Percentiles rank a stretch among this genome's conserved stretches.
Conservation (phyloP, 2,888 invertebrate species). For the Sphaerophoria rueppellii region DNA sequence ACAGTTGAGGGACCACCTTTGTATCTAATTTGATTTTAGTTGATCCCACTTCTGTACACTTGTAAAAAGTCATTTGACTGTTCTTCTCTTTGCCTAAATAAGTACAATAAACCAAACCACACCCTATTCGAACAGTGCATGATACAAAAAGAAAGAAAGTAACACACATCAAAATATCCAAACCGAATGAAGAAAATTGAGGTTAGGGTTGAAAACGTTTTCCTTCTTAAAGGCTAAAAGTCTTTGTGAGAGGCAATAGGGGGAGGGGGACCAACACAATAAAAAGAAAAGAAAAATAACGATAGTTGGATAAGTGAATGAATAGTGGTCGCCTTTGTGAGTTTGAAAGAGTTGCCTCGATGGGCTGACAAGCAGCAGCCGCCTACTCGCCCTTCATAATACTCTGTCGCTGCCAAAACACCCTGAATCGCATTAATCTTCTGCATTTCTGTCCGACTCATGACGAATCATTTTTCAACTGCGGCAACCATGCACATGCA, state of each 20-base stretch:
- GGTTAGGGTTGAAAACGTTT: conserved; percentile 61
- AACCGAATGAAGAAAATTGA: conserved; percentile 65
- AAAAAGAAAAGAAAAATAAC: conserved; percentile 43
- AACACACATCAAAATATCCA: conserved; percentile 57
- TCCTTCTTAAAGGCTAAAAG: conserved; percentile 52
- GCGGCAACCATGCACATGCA: conserved; percentile 57
- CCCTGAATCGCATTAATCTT: conserved; percentile 73
- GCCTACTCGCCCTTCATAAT: conserved; percentile 56
- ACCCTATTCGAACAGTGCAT: neutral
- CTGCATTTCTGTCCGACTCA: conserved; percentile 68
- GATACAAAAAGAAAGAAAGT: neutral
- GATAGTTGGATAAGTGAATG: conserved; percentile 73
- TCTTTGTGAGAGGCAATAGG: conserved; percentile 20
- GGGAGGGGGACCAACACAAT: conserved; percentile 1
- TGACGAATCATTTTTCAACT: conserved; percentile 73
- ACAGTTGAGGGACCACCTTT: no score
- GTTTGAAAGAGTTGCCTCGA: conserved; percentile 30
- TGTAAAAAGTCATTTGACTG: neutral
- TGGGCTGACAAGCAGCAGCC: conserved; percentile 49
- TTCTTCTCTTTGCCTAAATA: neutral
- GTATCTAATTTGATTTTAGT: no score
- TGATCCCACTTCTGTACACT: conserved; percentile 8
- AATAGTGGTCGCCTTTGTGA: conserved; percentile 71
- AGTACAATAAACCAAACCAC: neutral
- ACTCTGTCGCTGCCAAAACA: conserved; percentile 68